A percentile compares a stretch with the other conserved stretches of the same genome.
These are phyloP conservation scores for Podiceps cristatus DNA, from an alignment of 2,113 vertebrate genomes.

Conservation along the genomic window DNA sequence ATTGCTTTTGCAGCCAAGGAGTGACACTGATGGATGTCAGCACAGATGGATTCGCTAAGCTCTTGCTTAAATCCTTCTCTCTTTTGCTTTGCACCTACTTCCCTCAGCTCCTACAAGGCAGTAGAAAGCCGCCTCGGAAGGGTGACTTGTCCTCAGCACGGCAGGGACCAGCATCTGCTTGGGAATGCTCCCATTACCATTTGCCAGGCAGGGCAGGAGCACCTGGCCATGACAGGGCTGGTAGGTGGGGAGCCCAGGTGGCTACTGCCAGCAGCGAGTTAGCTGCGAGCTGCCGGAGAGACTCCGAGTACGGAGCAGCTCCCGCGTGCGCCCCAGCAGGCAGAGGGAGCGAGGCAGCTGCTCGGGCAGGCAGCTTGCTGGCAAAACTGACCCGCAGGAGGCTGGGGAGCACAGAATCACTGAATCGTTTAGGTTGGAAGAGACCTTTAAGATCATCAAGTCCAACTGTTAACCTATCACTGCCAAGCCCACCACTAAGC, in stretches of 20 bases:
- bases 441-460: no score
- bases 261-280: fast-evolving
- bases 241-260: neutral
- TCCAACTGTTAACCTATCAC: no score
- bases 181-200: fast-evolving
- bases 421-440: no score
- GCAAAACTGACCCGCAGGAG: neutral
- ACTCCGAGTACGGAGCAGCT: fast-evolving
- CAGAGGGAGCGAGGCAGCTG: fast-evolving
- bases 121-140: neutral
- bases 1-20: conserved; percentile 82
- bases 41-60: conserved; percentile 78
- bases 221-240: neutral
- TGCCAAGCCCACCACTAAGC: no score
- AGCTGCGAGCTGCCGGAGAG: neutral
- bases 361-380: neutral
- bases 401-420: neutral
- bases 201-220: neutral
- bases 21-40: conserved; percentile 82
- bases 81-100: conserved; percentile 34
- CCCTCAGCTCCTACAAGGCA: neutral
- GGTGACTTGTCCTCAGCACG: neutral
- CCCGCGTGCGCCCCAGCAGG: fast-evolving
- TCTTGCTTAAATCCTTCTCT: conserved; percentile 48
- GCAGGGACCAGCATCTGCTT: fast-evolving